These are phyloP conservation scores for Rhipidura dahli DNA, from an alignment of 2,113 vertebrate species.

Conservation along the genomic window DNA sequence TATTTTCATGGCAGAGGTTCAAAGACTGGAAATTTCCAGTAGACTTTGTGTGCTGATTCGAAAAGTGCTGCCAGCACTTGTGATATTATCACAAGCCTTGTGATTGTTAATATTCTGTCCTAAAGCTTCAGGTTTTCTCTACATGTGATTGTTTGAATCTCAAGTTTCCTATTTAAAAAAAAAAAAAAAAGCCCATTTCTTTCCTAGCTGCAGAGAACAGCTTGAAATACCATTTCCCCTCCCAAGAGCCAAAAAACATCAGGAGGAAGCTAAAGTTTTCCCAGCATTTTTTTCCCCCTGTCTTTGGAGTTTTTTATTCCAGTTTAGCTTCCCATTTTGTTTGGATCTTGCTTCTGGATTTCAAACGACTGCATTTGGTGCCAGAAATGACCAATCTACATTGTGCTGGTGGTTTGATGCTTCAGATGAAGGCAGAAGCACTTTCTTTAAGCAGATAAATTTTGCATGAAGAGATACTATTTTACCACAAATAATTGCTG, in stretches of 20 bases:
- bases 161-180: neutral
- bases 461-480: neutral
- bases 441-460: neutral
- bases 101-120: neutral
- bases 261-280: neutral
- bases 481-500: neutral
- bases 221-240: neutral
- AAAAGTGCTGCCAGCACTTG: neutral
- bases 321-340: neutral
- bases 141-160: neutral
- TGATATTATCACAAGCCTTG: neutral
- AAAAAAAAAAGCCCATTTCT: neutral
- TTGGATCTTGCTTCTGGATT: neutral
- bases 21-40: neutral
- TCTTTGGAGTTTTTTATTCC: neutral
- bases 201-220: neutral
- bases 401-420: neutral
- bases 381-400: neutral
- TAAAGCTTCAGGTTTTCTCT: neutral
- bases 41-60: neutral
- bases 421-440: neutral
- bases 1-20: neutral
- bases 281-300: accelerated
- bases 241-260: neutral
- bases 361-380: neutral